Evolutionary conservation across 2,888 invertebrate species (phyloP), one percentile per base, ranked within the genome.

Genomic region (Achlya flavicornis): DNA sequence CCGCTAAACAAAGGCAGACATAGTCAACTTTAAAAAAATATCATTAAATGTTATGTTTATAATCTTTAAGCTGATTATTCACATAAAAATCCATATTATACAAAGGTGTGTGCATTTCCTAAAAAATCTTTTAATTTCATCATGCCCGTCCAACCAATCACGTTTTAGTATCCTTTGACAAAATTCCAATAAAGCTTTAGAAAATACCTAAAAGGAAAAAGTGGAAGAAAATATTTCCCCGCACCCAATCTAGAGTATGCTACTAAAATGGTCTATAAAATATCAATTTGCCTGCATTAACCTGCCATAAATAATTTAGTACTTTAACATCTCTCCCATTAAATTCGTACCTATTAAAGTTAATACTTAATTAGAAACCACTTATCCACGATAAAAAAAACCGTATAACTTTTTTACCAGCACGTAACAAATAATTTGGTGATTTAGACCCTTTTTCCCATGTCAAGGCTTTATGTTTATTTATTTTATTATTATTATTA

Each of bases 231-330:
- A 46, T 10, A 5, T 46, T n/a, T 46, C 6, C n/a, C 7, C 14
- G n/a, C 3, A n/a, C 46, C 43, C 46, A 46, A n/a, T 46, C 46
- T 46, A 46, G 7, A 43, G 43, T 43, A 7, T 7, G 46, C 46
- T n/a, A 46, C n/a, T 6, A 46, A 46, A 46, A 46, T 46, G 46
- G 46, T 46, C 46, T 46, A n/a, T 46, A 46, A 46, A 46, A 46
- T 46, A n/a, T n/a, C n/a, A 46, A 46, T 46, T n/a, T n/a, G 14
- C 14, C 43, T 43, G 43, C 43, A 12, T 43, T n/a, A n/a, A 46
- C 46, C 46, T 46, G n/a, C 6, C 46, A 46, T 46, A n/a, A 46
- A 46, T 46, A 46, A 46, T 46, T 46, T n/a, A 46, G 1, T n/a
- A 10, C 46, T n/a, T n/a, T 7, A 46, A n/a, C n/a, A 46, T n/a